phyloP scores from a whole-genome alignment of 2,113 vertebrate genomes.

The Brachyistius frenatus region DNA sequence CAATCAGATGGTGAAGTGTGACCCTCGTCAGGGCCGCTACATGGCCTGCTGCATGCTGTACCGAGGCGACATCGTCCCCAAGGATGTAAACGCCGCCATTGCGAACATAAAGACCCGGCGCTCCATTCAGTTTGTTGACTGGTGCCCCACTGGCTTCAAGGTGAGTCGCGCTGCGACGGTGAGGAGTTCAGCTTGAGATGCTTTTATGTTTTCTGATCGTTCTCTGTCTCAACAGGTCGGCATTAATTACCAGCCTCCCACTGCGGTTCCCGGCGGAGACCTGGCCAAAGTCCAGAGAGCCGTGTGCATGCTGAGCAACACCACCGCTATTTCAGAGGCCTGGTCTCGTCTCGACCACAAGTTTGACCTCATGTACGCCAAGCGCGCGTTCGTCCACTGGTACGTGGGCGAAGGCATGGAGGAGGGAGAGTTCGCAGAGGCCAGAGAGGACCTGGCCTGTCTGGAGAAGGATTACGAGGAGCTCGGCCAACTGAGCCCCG shows the following conservation, averaged over 20 bases:
- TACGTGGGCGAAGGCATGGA: conserved; percentile 94
- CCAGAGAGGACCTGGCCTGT: conserved; percentile 89
- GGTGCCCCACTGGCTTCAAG: conserved; percentile 93
- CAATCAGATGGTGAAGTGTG: conserved; percentile 92
- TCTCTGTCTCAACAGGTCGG: conserved; percentile 83
- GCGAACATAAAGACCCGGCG: conserved; percentile 89
- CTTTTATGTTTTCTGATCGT: neutral
- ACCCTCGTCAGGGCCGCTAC: conserved; percentile 89
- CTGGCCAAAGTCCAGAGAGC: conserved; percentile 89
- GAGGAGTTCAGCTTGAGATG: neutral
- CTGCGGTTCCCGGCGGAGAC: conserved; percentile 88
- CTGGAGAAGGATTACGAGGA: conserved; percentile 93
- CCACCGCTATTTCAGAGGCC: conserved; percentile 89
- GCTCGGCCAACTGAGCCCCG: conserved; percentile 79
- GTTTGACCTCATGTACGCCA: conserved; percentile 92
- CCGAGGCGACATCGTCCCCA: conserved; percentile 88
- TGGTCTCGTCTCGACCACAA: conserved; percentile 92
- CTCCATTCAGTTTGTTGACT: conserved; percentile 91
- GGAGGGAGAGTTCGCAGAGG: conserved; percentile 91
- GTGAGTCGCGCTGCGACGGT: conserved; percentile 64
- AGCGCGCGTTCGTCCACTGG: conserved; percentile 92
- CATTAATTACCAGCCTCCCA: conserved; percentile 91
- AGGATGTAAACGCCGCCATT: conserved; percentile 89
- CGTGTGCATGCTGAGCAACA: conserved; percentile 93
- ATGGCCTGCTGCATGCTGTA: conserved; percentile 93